These are phyloP conservation scores for Heliopora coerulea DNA, from an alignment of 92 coral and sea anemone species.

Conservation along the genomic window DNA sequence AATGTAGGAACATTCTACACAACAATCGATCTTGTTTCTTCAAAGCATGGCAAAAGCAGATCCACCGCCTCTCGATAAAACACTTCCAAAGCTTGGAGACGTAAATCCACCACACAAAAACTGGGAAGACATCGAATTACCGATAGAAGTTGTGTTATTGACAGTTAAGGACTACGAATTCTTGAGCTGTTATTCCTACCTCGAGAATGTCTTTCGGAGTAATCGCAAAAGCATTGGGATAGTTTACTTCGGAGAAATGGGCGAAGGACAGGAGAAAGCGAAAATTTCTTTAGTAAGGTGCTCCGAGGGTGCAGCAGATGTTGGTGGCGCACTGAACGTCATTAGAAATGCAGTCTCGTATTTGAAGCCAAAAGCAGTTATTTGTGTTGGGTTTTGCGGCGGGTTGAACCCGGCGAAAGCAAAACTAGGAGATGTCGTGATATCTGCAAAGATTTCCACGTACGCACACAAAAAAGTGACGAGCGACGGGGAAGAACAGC, in stretches of 20 bases:
- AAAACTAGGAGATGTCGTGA: constrained; percentile 47
- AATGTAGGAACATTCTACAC: too few relatives aligned
- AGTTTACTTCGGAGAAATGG: constrained; percentile 42
- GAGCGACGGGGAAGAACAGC: not conserved
- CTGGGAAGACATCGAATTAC: not conserved
- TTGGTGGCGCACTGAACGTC: constrained; percentile 22
- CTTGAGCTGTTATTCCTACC: constrained; percentile 3
- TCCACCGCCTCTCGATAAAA: not conserved
- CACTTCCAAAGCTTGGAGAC: not conserved
- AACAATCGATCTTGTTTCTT: too few relatives aligned
- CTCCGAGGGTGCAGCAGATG: constrained; percentile 26
- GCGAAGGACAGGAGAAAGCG: not conserved
- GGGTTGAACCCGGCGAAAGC: constrained; percentile 18
- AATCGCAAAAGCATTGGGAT: not conserved
- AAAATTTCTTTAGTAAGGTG: constrained; percentile 40
- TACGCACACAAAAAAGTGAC: constrained; percentile 39
- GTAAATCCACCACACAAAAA: not conserved
- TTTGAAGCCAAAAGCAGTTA: constrained; percentile 50
- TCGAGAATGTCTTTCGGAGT: constrained; percentile 19
- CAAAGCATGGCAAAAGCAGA: too few relatives aligned
- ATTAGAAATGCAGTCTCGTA: constrained; percentile 36
- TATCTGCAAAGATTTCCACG: constrained; percentile 45
- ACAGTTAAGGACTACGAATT: not conserved
- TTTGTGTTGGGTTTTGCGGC: constrained; percentile 48
- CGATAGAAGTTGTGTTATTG: not conserved